These are phyloP conservation scores for Solen grandis DNA, from an alignment of 1,140 invertebrate species.

Conservation along the genomic window DNA sequence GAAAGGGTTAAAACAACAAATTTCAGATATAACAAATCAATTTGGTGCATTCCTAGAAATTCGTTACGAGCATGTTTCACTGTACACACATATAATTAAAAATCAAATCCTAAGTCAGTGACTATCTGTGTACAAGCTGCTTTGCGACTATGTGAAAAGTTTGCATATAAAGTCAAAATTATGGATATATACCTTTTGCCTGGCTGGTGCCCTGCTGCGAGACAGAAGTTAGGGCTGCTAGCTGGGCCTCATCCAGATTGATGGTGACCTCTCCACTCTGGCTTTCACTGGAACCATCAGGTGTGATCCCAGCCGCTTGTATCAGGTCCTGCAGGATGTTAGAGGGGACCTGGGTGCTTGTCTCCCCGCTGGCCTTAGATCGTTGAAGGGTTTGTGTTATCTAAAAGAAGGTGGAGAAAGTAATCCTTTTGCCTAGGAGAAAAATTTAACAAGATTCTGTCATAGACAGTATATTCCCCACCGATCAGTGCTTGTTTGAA, in stretches of 20 bases:
- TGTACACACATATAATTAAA: too few relatives aligned
- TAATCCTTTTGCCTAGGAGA: too few relatives aligned
- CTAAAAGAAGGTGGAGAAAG: slow-evolving; percentile 13
- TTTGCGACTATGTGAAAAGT: too few relatives aligned
- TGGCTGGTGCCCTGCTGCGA: slow-evolving; percentile 34
- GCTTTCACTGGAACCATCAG: slow-evolving; percentile 57
- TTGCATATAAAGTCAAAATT: not conserved
- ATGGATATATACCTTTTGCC: slow-evolving; percentile 24
- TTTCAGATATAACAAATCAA: too few relatives aligned
- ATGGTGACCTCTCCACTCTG: slow-evolving; percentile 62
- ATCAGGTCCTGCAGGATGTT: slow-evolving; percentile 77
- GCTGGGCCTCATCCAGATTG: slow-evolving; percentile 63
- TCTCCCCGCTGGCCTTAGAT: slow-evolving; percentile 59
- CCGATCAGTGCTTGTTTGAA: too few relatives aligned
- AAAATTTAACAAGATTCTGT: too few relatives aligned
- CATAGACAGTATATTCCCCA: too few relatives aligned
- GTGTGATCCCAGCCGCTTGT: slow-evolving; percentile 74
- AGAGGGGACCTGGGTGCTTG: slow-evolving; percentile 62
- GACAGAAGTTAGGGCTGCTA: slow-evolving; percentile 58
- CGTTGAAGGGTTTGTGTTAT: slow-evolving; percentile 57
- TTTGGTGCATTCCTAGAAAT: too few relatives aligned
- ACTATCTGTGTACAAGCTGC: too few relatives aligned
- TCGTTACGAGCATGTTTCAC: too few relatives aligned
- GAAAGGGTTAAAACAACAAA: too few relatives aligned
- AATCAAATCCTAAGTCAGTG: too few relatives aligned